Base-by-base conservation (phyloP, 1,140 invertebrate species). In the Conopomorpha cramerella region DNA sequence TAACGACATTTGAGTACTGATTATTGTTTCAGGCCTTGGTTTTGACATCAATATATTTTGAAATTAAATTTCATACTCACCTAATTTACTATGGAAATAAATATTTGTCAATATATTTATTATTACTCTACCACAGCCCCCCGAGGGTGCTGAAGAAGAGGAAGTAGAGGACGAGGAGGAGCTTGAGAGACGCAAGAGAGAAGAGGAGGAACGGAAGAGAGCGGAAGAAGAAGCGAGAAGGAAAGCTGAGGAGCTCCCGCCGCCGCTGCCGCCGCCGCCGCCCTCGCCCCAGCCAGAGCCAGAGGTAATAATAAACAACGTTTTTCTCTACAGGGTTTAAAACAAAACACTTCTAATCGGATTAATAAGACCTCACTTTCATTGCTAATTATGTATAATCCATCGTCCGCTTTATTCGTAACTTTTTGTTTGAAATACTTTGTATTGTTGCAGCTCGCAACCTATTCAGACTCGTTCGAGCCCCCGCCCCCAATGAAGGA, bases 261-360 rank as follows among this genome's bases (percentile, higher is more conserved):
- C 70, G 1, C 55, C 65, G 4, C 36, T 70, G 28, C 63, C 67
- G 1, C 70, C 70, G n/a, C 70, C 70, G 16, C 70, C 70, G 6
- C 65, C 68, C 0, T 61, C 66, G 1, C 70, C 70, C 11, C 64
- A 70, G 36, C 49, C 58, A 0, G 66, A 68, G 26, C 51, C 55
- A 1, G 66, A 68, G 17, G 33, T 34, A n/a, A n/a, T n/a, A n/a
- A n/a, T n/a, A n/a, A n/a, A n/a, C n/a, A n/a, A n/a, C n/a, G n/a
- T n/a, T n/a, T n/a, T n/a, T n/a, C n/a, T n/a, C n/a, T n/a, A n/a
- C n/a, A n/a, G n/a, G n/a, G n/a, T n/a, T n/a, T n/a, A n/a, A n/a
- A n/a, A n/a, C n/a, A n/a, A n/a, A n/a, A n/a, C n/a, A n/a, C n/a
- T n/a, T n/a, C n/a, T n/a, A n/a, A n/a, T n/a, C n/a, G n/a, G n/a